These are phyloP conservation scores for Distichodus sexfasciatus DNA, from an alignment of 2,797 vertebrate genomes.

Conservation along the genomic window DNA sequence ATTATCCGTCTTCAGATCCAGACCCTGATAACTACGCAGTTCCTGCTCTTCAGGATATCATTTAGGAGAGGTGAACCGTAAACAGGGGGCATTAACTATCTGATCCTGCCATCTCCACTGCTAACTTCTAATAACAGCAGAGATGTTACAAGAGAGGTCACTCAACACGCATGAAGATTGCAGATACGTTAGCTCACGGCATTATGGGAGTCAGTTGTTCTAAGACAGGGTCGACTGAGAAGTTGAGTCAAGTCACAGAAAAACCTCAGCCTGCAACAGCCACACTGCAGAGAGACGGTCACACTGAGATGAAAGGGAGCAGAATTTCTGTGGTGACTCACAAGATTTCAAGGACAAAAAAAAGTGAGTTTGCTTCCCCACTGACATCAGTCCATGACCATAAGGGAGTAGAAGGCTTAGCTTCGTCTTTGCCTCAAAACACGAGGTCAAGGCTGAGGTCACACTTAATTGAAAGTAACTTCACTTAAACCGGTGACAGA, in stretches of 20 bases:
- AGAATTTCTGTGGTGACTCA: slow-evolving; percentile 23
- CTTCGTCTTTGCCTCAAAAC: slow-evolving; percentile 2
- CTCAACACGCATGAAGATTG: slow-evolving; percentile 41
- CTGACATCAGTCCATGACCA: slow-evolving; percentile 17
- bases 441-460: slow-evolving; percentile 19
- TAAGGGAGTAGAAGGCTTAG: background rate
- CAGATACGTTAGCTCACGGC: slow-evolving; percentile 63
- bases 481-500: slow-evolving; percentile 22
- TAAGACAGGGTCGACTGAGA: background rate
- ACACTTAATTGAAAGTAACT: slow-evolving; percentile 41
- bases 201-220: slow-evolving; percentile 47
- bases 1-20: slow-evolving; percentile 74
- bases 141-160: slow-evolving; percentile 58
- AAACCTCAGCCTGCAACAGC: background rate
- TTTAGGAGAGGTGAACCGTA: slow-evolving; percentile 67
- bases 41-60: slow-evolving; percentile 56
- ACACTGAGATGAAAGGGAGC: slow-evolving; percentile 22
- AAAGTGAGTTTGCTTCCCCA: slow-evolving; percentile 23
- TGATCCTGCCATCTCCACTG: slow-evolving; percentile 57
- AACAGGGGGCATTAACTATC: slow-evolving; percentile 61
- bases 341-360: slow-evolving; percentile 28
- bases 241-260: background rate
- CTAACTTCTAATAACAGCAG: slow-evolving; percentile 58
- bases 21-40: slow-evolving; percentile 60
- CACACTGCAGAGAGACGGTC: slow-evolving; percentile 12